Base-by-base conservation (phyloP, 2,888 invertebrate species). In the Lepas anatifera region DNA sequence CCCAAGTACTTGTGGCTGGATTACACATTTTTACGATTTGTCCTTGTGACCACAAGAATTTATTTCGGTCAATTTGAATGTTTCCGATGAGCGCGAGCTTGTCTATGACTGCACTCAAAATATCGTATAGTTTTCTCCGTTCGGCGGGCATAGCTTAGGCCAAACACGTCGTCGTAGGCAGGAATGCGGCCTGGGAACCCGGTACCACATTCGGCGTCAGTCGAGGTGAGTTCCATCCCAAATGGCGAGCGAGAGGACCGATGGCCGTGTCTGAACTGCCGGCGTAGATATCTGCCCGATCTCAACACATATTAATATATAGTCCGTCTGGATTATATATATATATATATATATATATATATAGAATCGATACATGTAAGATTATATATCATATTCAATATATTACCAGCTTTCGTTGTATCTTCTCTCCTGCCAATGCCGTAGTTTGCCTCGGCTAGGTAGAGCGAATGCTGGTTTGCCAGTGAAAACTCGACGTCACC, bases 111-210 rank as follows among this genome's bases (percentile, higher is more conserved):
- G 72, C 81, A 82, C 77, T 89, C 88, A 76, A 89, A 89, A 77
- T 88, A 86, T 0, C 88, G 86, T 37, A 90, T 78, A 0, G 87
- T 89, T 78, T 89, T 88, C 0, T 87, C 87, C 0, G 89, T 89
- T 63, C 85, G 83, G 11, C 89, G 87, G 2, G 87, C 84, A 78
- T 85, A 89, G 64, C 89, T 84, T 78, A 89, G 88, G 0, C 90
- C 90, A 74, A 85, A 85, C 77, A 85, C 84, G 6, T 84, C 85
- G 76, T 84, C 85, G 75, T 88, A 78, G 74, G 86, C 84, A 6
- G 90, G 90, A 64, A 87, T 81, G 76, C 86, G 87, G 71, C 88
- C 87, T 87, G 76, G 74, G 76, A 71, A 72, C 25, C 41, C 3
- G 32, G 37, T n/a, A 58, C 58, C 58, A 58, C 35, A 35, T 35